These are phyloP conservation scores for Pelecanoides urinatrix DNA, from an alignment of 2,113 vertebrate genomes.

Conservation along the genomic window DNA sequence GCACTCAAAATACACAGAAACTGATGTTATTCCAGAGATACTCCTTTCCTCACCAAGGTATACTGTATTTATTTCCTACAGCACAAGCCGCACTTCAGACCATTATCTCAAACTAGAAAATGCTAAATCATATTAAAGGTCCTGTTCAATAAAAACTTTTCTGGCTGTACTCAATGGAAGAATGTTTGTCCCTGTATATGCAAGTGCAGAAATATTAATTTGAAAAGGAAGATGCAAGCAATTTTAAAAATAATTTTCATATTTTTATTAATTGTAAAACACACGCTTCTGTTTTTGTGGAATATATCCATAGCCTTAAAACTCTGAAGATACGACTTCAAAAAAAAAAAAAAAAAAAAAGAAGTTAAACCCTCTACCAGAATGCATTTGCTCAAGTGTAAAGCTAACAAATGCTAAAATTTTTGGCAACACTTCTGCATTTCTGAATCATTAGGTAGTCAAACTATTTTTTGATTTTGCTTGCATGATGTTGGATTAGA, in stretches of 20 bases:
- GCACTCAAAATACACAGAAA: not conserved
- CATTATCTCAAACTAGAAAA: not conserved
- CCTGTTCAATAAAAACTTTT: not conserved
- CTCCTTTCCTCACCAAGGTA: not conserved
- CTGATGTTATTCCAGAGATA: not conserved
- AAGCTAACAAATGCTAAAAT: slow-evolving; percentile 52
- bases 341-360: not conserved
- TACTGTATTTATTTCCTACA: not conserved
- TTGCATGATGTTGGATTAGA: slow-evolving; percentile 11
- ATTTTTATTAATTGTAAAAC: not conserved
- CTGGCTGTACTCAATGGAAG: not conserved
- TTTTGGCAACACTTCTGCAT: slow-evolving; percentile 52
- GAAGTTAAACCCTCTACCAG: slow-evolving; percentile 25
- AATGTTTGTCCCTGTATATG: not conserved
- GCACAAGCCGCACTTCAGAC: not conserved
- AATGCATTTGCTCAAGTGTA: slow-evolving; percentile 44
- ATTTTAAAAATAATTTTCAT: not conserved
- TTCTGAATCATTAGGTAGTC: slow-evolving; percentile 66
- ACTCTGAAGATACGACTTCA: not conserved
- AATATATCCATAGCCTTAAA: not conserved
- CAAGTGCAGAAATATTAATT: not conserved
- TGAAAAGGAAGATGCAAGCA: not conserved
- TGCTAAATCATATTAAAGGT: not conserved
- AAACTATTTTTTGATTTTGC: slow-evolving; percentile 57
- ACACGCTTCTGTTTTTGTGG: rapidly evolving